These are phyloP conservation scores for Apistogramma diplotaenia DNA, from an alignment of 2,113 vertebrate species.

Conservation along the genomic window DNA sequence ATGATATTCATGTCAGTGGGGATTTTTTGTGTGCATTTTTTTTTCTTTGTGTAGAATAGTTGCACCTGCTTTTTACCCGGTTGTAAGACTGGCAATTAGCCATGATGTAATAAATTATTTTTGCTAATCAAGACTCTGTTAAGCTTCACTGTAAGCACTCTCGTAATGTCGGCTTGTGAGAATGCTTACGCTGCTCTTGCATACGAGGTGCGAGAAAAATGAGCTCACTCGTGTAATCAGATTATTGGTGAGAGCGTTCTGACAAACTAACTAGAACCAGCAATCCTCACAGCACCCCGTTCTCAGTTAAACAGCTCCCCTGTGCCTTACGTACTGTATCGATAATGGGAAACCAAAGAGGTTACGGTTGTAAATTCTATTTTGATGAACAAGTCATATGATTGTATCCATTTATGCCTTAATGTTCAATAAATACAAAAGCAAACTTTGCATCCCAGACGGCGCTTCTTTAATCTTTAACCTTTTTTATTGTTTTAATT, in stretches of 20 bases:
- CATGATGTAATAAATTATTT: constrained; percentile 33
- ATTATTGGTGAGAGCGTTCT: constrained; percentile 20
- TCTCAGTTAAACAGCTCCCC: constrained; percentile 25
- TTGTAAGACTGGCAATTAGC: constrained; percentile 4
- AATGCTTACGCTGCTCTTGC: constrained; percentile 26
- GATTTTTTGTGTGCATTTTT: neutral
- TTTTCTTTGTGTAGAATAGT: constrained; percentile 11
- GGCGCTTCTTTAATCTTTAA: constrained; percentile 5
- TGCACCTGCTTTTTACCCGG: neutral
- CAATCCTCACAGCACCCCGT: constrained; percentile 2
- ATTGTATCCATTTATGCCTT: constrained; percentile 59
- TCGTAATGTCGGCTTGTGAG: constrained; percentile 10
- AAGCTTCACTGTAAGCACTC: constrained; percentile 31
- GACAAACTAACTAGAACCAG: constrained; percentile 15
- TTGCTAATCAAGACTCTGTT: constrained; percentile 38
- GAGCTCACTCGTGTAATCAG: neutral
- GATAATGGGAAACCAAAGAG: constrained; percentile 66
- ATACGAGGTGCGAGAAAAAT: constrained; percentile 3
- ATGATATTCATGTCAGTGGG: neutral
- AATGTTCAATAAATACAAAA: constrained; percentile 59
- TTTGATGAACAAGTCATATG: constrained; percentile 56
- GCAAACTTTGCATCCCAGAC: neutral
- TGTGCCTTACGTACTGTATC: constrained; percentile 69
- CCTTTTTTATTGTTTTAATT: constrained; percentile 70
- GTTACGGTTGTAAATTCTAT: constrained; percentile 57